Percentiles rank a stretch among this genome's conserved stretches.
Conservation (phyloP, 2,888 invertebrate species). For the Tenthredo scrophulariae region DNA sequence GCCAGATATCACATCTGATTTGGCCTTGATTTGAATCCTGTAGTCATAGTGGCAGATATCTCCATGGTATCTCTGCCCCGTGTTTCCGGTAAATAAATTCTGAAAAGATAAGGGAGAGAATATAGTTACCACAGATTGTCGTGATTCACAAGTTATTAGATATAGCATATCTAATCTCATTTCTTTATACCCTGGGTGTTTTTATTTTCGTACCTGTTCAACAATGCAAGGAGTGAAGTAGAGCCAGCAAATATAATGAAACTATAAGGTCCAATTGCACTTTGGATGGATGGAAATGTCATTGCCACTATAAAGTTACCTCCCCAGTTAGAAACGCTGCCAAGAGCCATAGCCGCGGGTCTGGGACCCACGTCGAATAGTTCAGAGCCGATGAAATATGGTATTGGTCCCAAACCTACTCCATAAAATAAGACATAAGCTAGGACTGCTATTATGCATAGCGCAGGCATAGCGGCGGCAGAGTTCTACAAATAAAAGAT, state of each 20-base stretch:
- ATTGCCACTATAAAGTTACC: constrained; percentile 93
- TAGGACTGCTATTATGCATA: constrained; percentile 86
- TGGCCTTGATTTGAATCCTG: constrained; percentile 82
- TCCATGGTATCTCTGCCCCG: constrained; percentile 85
- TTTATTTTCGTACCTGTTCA: constrained; percentile 80
- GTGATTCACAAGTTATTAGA: not conserved
- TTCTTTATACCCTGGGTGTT: not conserved
- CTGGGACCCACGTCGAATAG: constrained; percentile 91
- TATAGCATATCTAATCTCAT: not conserved
- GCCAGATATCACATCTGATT: constrained; percentile 57
- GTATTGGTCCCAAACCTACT: constrained; percentile 92
- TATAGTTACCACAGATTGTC: not conserved
- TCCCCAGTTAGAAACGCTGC: constrained; percentile 92
- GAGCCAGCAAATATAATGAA: constrained; percentile 87
- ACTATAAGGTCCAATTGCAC: constrained; percentile 84
- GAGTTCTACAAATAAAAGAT: constrained; percentile 79
- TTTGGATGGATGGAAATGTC: constrained; percentile 85
- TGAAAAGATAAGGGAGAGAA: constrained; percentile 70
- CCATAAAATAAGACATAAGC: constrained; percentile 90
- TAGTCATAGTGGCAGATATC: constrained; percentile 82
- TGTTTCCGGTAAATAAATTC: constrained; percentile 88
- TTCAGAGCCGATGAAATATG: constrained; percentile 93
- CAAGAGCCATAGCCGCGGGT: constrained; percentile 92
- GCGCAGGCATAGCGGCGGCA: constrained; percentile 85
- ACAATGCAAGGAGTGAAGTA: constrained; percentile 81